Evolutionary conservation across 2,888 invertebrate genomes (phyloP), one percentile per base, ranked within the genome.

Genomic region (Entomobrya multifasciata): DNA sequence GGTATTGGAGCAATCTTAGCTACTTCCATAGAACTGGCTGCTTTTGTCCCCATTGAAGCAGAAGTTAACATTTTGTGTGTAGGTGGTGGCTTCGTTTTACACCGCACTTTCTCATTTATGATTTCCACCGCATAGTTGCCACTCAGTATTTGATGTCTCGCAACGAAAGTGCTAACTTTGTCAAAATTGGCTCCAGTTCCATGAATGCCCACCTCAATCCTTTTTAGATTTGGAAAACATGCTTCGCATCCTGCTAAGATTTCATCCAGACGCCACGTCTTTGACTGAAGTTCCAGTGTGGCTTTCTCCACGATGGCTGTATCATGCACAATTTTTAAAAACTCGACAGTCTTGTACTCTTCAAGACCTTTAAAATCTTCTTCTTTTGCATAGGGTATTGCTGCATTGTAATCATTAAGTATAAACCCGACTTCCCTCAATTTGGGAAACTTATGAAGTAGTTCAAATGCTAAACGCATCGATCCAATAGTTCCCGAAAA

Each of bases 141-240:
- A 3, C 25, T 77, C 1, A 77, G n/a, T 0, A 11, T 11, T 0
- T 25, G n/a, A 44, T 62, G 49, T 6, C 3, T 17, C 1, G n/a
- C 0, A 17, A 78, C n/a, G 20, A 78, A 78, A 27, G 4, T 47
- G 0, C 1, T n/a, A 1, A 78, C 27, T 17, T 78, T 78, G 17
- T 62, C 78, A 27, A 17, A 78, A 27, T 62, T 78, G 2, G 22
- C n/a, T 0, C 60, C 78, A 27, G 22, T 78, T 0, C 62, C 78
- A 17, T 15, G n/a, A 17, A 78, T 41, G 13, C 25, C 15, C 2
- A 60, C 52, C 5, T 60, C 60, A 10, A 78, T 17, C 30, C 44
- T 62, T 25, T 62, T 62, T 0, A 78, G 15, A 11, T 78, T 78
- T 6, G 78, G 78, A 22, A 78, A 22, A 11, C 62, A 78, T 3